Evolutionary conservation across 2,113 vertebrate species (phyloP).

Genomic region (Malaclemys terrapin): DNA sequence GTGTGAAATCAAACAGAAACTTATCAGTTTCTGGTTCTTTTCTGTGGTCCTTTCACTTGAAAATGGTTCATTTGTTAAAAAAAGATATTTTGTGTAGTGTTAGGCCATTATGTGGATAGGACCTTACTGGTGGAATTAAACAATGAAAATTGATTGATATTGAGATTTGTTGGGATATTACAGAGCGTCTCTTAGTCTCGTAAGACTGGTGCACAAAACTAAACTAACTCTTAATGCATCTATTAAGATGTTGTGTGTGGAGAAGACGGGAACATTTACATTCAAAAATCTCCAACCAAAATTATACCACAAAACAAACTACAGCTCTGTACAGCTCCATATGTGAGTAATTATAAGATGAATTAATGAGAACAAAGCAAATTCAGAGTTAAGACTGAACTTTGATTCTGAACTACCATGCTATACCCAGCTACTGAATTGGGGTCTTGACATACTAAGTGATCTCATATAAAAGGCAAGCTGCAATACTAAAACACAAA

Average conservation of each 20-base stretch:
- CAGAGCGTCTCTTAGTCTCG: constrained; percentile 50
- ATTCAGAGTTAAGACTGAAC: constrained; percentile 57
- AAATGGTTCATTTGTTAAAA: constrained; percentile 7
- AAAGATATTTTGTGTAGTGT: neutral
- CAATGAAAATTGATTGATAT: constrained; percentile 57
- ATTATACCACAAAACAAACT: constrained; percentile 31
- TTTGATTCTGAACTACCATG: constrained; percentile 58
- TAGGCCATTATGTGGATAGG: constrained; percentile 22
- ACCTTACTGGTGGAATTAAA: constrained; percentile 37
- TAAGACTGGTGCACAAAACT: constrained; percentile 25
- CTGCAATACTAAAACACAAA: constrained; percentile 60
- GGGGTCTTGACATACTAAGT: constrained; percentile 55
- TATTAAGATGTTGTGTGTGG: constrained; percentile 50
- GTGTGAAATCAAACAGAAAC: constrained; percentile 22
- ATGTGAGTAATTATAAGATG: constrained; percentile 48
- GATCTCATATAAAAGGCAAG: constrained; percentile 67
- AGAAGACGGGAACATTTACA: neutral
- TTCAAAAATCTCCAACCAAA: constrained; percentile 56
- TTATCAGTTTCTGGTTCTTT: constrained; percentile 28
- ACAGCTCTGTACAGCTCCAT: neutral
- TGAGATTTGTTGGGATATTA: constrained; percentile 57
- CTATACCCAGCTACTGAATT: constrained; percentile 31
- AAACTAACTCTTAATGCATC: constrained; percentile 49
- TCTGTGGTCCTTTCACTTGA: neutral
- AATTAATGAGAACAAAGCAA: constrained; percentile 43